Evolutionary conservation across 2,113 vertebrate genomes (phyloP), one percentile per base, ranked within the genome.

Genomic region (Eptesicus fuscus): DNA sequence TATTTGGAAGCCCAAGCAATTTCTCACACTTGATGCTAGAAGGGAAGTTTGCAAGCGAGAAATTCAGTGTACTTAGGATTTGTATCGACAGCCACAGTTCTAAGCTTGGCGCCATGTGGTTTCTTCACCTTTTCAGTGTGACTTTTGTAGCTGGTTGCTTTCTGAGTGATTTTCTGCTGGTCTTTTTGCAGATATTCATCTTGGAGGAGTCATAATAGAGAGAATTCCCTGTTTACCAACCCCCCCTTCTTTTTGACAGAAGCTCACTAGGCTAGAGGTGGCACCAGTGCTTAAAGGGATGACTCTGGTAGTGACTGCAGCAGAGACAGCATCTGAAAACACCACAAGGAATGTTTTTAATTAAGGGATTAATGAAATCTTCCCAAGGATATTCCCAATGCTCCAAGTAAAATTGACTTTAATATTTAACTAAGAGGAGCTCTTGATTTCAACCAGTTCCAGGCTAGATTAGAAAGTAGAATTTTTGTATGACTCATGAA

Each of bases 1-100:
- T 97, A 97, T 98, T 97, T 98, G 98, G 97, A 98, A 98, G 96
- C 97, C 97, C 98, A 98, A 98, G 98, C 98, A 96, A 97, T 98
- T 98, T 98, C 98, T 97, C 98, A 98, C 88, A 98, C 98, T 95
- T 98, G 95, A 23, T 98, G 96, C 94, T 98, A 96, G 95, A 98
- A 99, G 65, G 98, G 97, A 91, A 98, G 97, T 85, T 98, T 98
- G 96, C 98, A 98, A 94, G 98, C 98, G 97, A 98, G 95, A 96
- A 98, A 97, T 97, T 98, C 97, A 0, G 93, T 98, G 7, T 98
- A 98, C 93, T 98, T 98, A 97, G 87, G 96, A 98, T 99, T 97
- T 96, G 98, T 98, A 95, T 98, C 96, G 16, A 98, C 96, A 95
- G 97, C 98, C 84, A 98, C 97, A 1, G 97, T 98, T 89, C 97